A percentile compares a stretch with the other conserved stretches of the same genome.
Evolutionary conservation across 2,888 invertebrate genomes (phyloP).

Genomic region (Phania funesta): DNA sequence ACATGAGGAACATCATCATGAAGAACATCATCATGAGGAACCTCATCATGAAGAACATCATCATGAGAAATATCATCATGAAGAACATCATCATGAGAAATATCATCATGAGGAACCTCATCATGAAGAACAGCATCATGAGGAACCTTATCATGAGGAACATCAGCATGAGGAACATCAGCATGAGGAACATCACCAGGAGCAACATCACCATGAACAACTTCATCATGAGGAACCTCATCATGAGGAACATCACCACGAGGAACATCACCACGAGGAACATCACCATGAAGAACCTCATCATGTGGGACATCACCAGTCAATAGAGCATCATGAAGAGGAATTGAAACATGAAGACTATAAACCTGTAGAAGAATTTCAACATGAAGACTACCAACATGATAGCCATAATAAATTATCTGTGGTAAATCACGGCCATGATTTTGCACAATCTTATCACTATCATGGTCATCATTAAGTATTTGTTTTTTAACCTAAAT

Average conservation of each 20-base stretch:
- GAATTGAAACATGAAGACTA: slow-evolving; percentile 30
- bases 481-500: not conserved
- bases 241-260: slow-evolving; percentile 66
- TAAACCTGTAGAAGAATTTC: not conserved
- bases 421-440: slow-evolving; percentile 16
- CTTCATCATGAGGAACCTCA: slow-evolving; percentile 62
- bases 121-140: slow-evolving; percentile 62
- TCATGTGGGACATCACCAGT: slow-evolving; percentile 69
- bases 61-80: slow-evolving; percentile 71
- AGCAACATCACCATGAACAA: slow-evolving; percentile 65
- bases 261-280: slow-evolving; percentile 72
- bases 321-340: slow-evolving; percentile 39
- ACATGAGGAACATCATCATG: slow-evolving; percentile 71
- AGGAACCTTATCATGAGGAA: slow-evolving; percentile 65
- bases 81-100: slow-evolving; percentile 69
- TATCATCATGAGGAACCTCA: slow-evolving; percentile 64
- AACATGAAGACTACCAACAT: slow-evolving; percentile 69
- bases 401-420: slow-evolving; percentile 14
- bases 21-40: slow-evolving; percentile 67
- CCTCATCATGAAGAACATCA: slow-evolving; percentile 70
- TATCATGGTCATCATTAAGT: slow-evolving; percentile 35
- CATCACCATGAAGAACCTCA: slow-evolving; percentile 74
- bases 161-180: slow-evolving; percentile 72
- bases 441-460: slow-evolving; percentile 5
- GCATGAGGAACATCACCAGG: slow-evolving; percentile 57